Conservation (phyloP, 2,888 invertebrate species). For the Pardosa pseudoannulata region DNA sequence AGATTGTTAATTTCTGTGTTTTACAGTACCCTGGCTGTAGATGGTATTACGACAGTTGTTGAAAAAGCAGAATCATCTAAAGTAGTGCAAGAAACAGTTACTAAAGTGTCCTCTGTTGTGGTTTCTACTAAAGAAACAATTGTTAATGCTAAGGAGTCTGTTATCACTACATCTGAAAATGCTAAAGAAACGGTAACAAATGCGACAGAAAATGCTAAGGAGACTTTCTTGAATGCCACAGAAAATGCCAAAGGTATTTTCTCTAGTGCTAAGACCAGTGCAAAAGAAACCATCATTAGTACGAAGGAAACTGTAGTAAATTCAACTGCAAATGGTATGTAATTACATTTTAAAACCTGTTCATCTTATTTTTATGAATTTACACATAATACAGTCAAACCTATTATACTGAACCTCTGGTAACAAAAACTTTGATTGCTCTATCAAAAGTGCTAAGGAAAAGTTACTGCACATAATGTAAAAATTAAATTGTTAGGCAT, state of each 20-base stretch:
- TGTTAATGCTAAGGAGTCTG: conserved; percentile 59
- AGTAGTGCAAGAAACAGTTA: conserved; percentile 67
- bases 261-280: conserved; percentile 39
- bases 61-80: conserved; percentile 67
- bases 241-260: conserved; percentile 49
- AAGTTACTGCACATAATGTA: too few species aligned
- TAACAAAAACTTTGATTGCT: too few species aligned
- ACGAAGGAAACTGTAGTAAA: conserved; percentile 50
- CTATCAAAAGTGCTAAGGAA: too few species aligned
- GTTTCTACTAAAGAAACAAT: conserved; percentile 65
- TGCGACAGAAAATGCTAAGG: conserved; percentile 50
- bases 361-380: too few species aligned
- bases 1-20: too few species aligned
- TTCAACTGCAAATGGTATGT: conserved; percentile 36
- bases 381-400: too few species aligned
- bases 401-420: too few species aligned
- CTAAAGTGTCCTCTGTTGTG: conserved; percentile 56
- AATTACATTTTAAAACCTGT: too few species aligned
- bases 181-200: conserved; percentile 43
- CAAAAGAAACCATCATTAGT: conserved; percentile 53
- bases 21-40: conserved; percentile 38
- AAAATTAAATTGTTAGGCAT: too few species aligned
- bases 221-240: conserved; percentile 49
- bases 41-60: conserved; percentile 50
- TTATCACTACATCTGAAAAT: conserved; percentile 41